A percentile compares a stretch with the other conserved stretches of the same genome.
Evolutionary conservation across 2,113 vertebrate species (phyloP).

Genomic region (Chlorocebus sabaeus): DNA sequence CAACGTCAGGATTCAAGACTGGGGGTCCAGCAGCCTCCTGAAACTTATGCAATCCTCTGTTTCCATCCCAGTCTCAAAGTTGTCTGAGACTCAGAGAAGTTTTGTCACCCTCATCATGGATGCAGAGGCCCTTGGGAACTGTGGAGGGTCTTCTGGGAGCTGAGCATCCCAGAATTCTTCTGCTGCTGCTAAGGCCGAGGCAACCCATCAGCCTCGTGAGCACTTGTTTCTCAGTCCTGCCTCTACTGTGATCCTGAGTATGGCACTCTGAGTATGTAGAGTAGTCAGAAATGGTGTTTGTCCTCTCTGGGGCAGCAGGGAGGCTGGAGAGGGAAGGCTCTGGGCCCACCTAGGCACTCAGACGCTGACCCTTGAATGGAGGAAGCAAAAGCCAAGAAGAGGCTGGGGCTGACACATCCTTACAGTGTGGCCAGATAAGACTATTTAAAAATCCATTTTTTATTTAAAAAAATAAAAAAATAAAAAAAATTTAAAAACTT

Average conservation of each 20-base stretch:
- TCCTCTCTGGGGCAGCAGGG: background rate
- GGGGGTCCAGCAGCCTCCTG: background rate
- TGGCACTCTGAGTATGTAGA: background rate
- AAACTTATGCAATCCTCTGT: background rate
- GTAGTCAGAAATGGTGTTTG: background rate
- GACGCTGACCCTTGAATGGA: background rate
- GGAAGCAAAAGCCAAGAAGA: background rate
- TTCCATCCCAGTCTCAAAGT: background rate
- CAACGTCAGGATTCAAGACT: rapidly evolving
- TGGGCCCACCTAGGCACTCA: no score
- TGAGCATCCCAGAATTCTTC: background rate
- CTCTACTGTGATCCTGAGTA: background rate
- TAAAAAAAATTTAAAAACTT: no score
- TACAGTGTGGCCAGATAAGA: background rate
- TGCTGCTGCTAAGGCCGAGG: rapidly evolving
- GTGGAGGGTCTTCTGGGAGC: background rate
- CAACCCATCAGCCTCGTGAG: no score
- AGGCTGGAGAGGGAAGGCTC: background rate
- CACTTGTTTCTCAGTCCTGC: background rate
- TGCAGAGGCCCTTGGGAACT: background rate
- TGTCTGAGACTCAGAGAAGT: background rate
- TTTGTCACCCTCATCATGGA: background rate
- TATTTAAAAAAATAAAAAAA: no score
- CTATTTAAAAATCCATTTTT: background rate
- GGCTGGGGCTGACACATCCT: background rate